These are phyloP conservation scores for Emydocephalus ijimae DNA, from an alignment of 2,113 vertebrate species.

Conservation along the genomic window DNA sequence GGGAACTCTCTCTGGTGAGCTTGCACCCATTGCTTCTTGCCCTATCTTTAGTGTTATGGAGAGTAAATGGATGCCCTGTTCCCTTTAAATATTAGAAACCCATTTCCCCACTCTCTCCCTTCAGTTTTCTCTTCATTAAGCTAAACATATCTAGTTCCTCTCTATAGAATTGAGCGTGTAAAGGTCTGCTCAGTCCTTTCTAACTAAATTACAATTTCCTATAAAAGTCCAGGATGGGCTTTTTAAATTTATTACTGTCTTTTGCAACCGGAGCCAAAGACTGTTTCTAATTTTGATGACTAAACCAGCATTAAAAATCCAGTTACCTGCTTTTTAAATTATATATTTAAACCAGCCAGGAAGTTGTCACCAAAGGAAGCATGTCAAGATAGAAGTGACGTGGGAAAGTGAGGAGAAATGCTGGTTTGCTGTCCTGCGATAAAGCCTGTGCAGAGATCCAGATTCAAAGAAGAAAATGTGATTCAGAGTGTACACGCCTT, in stretches of 20 bases:
- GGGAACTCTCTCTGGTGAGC: too few species aligned
- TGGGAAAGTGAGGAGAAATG: not conserved
- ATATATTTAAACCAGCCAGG: not conserved
- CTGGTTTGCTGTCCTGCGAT: not conserved
- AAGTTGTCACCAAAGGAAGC: not conserved
- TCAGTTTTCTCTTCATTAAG: too few species aligned
- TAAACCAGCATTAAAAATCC: not conserved
- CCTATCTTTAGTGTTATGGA: too few species aligned
- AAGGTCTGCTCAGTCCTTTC: not conserved
- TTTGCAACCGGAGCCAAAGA: not conserved
- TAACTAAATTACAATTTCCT: not conserved
- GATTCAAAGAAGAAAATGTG: not conserved
- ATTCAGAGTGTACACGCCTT: not conserved
- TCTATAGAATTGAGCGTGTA: too few species aligned
- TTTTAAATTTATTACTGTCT: not conserved
- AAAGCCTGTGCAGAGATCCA: not conserved
- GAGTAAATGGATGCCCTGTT: too few species aligned
- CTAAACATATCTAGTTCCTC: too few species aligned
- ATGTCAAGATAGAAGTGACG: not conserved
- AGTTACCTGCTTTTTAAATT: not conserved
- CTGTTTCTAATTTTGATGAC: not conserved
- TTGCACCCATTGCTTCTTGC: too few species aligned
- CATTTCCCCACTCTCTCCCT: too few species aligned
- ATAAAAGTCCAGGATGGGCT: not conserved
- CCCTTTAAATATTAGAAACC: too few species aligned